These are phyloP conservation scores for Lutraria lutraria DNA, from an alignment of 2,888 invertebrate genomes.

Conservation along the genomic window DNA sequence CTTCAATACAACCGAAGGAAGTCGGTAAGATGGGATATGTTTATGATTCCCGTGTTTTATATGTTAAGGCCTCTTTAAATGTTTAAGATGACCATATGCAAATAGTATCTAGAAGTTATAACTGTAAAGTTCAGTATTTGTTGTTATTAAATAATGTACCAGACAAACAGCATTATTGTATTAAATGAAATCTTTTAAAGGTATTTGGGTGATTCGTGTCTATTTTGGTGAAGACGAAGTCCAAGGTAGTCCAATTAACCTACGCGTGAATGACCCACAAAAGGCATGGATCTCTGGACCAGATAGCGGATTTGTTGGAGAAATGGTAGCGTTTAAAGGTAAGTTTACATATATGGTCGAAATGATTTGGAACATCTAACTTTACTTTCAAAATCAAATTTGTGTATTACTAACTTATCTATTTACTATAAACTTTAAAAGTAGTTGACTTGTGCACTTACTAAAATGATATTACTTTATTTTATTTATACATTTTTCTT, in stretches of 20 bases:
- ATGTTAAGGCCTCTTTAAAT: not conserved
- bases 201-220: slow-evolving; percentile 79
- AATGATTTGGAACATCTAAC: not conserved
- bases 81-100: too few species aligned
- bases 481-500: too few species aligned
- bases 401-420: too few species aligned
- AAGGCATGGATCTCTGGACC: slow-evolving; percentile 87
- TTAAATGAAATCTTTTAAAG: slow-evolving; percentile 59
- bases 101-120: too few species aligned
- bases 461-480: too few species aligned
- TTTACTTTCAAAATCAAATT: not conserved
- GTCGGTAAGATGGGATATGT: slow-evolving; percentile 74
- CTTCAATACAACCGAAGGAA: slow-evolving; percentile 72
- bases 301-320: slow-evolving; percentile 87
- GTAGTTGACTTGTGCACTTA: too few species aligned
- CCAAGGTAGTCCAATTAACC: slow-evolving; percentile 90
- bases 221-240: slow-evolving; percentile 91
- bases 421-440: too few species aligned
- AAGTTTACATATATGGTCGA: slow-evolving; percentile 16
- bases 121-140: too few species aligned
- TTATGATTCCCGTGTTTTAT: not conserved
- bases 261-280: slow-evolving; percentile 89
- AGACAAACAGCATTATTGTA: too few species aligned
- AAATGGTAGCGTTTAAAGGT: slow-evolving; percentile 87
- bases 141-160: too few species aligned